Evolutionary conservation across 2,113 vertebrate genomes (phyloP), one percentile per base, ranked within the genome.

Genomic region (Leiothrix lutea): DNA sequence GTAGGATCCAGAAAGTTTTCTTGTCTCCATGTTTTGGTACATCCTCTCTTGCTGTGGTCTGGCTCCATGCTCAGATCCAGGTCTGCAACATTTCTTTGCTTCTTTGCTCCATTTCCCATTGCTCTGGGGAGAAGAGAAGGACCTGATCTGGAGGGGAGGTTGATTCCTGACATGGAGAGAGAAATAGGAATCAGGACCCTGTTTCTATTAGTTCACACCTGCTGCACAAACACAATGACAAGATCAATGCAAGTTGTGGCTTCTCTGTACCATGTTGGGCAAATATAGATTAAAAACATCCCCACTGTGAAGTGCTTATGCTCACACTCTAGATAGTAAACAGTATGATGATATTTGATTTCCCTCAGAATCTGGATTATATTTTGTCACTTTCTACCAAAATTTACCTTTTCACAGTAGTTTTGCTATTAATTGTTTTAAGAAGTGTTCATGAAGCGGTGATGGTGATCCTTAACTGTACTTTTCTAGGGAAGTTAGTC

Each of bases 241-340:
- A 93, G 89, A 94, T 95, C 80, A 88, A 70, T 86, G 56, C 35
- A 64, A 96, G 72, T 83, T 86, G 67, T 78, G 72, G 29, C 64
- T 90, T 38, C 45, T 82, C 74, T 64, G 64, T 62, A 48, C 64
- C 25, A 4, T 50, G 70, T 90, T 93, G 88, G 81, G 54, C 79
- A 93, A 95, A 90, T 92, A 88, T 5, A 88, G 88, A 86, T 93
- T 82, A 60, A 77, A 92, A 93, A 25, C 72, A 78, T 74, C 64
- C 64, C 60, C 44, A 44, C 82, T 66, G 75, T 86, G 88, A 95
- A 78, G 38, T 74, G 38, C 79, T 95, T 86, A 56, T 1, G 7
- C 71, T 95, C 80, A 50, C 67, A 71, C 20, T 31, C 33, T 61
- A 36, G 71, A 35, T 0, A 66, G 56, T 28, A 74, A 44, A 78